Conservation (phyloP, 2,888 invertebrate genomes). For the Erpobdella octoculata region DNA sequence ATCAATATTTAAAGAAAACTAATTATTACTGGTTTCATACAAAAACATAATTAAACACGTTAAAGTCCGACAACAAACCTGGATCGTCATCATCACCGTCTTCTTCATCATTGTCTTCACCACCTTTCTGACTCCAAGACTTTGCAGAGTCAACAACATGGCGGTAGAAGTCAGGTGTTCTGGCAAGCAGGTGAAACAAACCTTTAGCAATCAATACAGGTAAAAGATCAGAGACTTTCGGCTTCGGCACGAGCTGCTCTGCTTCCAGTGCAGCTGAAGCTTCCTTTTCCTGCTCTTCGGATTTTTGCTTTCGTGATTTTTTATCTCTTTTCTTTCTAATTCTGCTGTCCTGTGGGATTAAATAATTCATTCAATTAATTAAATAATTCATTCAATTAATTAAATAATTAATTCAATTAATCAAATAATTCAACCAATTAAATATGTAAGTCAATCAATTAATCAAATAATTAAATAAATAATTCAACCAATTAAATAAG, state of each 20-base stretch:
- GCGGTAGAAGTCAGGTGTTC: slow-evolving; percentile 2
- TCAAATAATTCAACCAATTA: no score
- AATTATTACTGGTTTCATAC: no score
- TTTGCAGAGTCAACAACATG: slow-evolving; percentile 39
- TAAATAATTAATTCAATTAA: no score
- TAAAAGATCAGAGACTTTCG: slow-evolving; percentile 37
- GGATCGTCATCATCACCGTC: slow-evolving; percentile 13
- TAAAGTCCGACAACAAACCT: no score
- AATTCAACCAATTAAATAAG: no score
- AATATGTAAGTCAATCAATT: no score
- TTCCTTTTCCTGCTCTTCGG: slow-evolving; percentile 38
- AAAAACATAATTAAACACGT: no score
- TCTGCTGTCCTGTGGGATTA: no score
- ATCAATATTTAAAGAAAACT: no score
- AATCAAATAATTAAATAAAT: no score
- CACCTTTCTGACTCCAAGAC: slow-evolving; percentile 49
- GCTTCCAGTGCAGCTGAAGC: slow-evolving; percentile 51
- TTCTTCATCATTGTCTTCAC: slow-evolving; percentile 35
- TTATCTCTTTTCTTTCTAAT: slow-evolving; percentile 47
- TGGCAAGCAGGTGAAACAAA: not conserved
- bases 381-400: no score
- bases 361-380: no score
- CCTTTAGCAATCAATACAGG: slow-evolving; percentile 28
- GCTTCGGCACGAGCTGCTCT: slow-evolving; percentile 42
- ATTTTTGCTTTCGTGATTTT: slow-evolving; percentile 32